Percentiles rank a stretch among this genome's conserved stretches.
Conservation (phyloP, 1,140 invertebrate genomes). For the Drosophila aff. region DNA sequence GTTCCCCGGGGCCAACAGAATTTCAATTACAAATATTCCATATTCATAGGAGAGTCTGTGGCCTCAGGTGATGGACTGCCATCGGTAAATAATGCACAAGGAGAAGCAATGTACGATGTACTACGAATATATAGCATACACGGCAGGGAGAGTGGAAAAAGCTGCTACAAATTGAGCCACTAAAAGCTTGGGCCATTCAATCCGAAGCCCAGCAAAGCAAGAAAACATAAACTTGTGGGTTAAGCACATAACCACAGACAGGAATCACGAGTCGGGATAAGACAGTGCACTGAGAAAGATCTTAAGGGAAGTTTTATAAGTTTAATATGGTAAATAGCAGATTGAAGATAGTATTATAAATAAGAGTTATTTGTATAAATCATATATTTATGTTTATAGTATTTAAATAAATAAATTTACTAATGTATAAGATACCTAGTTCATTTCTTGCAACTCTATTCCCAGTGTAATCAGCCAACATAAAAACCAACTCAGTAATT, state of each 20-base stretch:
- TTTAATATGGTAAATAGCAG: not conserved
- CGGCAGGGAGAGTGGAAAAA: slow-evolving; percentile 7
- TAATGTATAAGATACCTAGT: too few relatives aligned
- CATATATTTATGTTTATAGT: not conserved
- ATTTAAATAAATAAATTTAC: not conserved
- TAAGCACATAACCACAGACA: slow-evolving; percentile 28
- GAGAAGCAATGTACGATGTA: slow-evolving; percentile 3
- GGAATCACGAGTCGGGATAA: slow-evolving; percentile 16
- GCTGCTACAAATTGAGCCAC: slow-evolving; percentile 34
- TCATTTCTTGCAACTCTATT: not conserved
- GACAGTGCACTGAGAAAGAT: not conserved
- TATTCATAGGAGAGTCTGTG: slow-evolving; percentile 33
- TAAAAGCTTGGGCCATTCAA: slow-evolving; percentile 29
- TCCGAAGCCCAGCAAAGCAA: slow-evolving; percentile 12
- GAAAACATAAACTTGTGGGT: slow-evolving; percentile 31
- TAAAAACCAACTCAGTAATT: slow-evolving; percentile 52
- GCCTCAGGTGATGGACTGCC: slow-evolving; percentile 34
- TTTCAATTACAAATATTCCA: slow-evolving; percentile 54
- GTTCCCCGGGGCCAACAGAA: slow-evolving; percentile 11
- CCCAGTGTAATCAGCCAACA: slow-evolving; percentile 3
- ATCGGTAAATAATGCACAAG: slow-evolving; percentile 45
- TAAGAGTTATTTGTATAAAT: too few relatives aligned
- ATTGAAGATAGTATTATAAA: not conserved
- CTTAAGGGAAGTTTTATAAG: not conserved
- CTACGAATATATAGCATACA: slow-evolving; percentile 2